Evolutionary conservation across 2,888 invertebrate species (phyloP), one percentile per base, ranked within the genome.

Genomic region (Neoaliturus tenellus): DNA sequence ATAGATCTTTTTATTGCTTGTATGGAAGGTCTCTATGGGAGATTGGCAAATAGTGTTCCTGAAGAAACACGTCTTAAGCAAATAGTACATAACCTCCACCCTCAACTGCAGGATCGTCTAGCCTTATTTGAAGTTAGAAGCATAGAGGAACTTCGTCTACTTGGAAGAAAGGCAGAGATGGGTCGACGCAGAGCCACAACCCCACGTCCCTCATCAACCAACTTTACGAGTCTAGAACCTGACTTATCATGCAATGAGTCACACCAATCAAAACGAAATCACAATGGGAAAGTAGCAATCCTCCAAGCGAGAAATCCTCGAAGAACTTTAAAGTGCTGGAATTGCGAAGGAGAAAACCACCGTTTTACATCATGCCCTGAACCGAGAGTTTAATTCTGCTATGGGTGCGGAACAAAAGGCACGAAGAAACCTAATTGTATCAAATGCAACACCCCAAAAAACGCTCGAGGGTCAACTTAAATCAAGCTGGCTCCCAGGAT

Each of bases 81-180:
- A 25, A 67, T 67, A 28, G 10, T 25, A n/a, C 23, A 67, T 28
- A 67, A 67, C 17, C 23, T 67, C n/a, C 23, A 67, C 28, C 67
- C 67, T 25, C 67, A 67, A 67, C 28, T 67, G 4, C 67, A 67
- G 25, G 67, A 67, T 25, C 67, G 67, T 6, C 28, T 67, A 4
- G 67, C 67, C 28, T 25, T 67, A 28, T 67, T 67, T 67, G 67
- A 67, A 23, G 28, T 67, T 6, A 20, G 8, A 67, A 28, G 5
- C 25, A 14, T 67, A 23, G 67, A 67, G 17, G 23, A 67, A 28
- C 31, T 67, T 14, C 23, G 67, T 5, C 28, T 67, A 23, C 8
- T 67, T 5, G 67, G 67, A 25, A 67, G 67, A 17, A 67, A 67
- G 67, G 67, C 67, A 67, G 67, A 67, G 25, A 25, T 25, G 31